A percentile compares a stretch with the other conserved stretches of the same genome.
Conservation (phyloP, 1,140 invertebrate genomes). For the Ceratitis capitata region DNA sequence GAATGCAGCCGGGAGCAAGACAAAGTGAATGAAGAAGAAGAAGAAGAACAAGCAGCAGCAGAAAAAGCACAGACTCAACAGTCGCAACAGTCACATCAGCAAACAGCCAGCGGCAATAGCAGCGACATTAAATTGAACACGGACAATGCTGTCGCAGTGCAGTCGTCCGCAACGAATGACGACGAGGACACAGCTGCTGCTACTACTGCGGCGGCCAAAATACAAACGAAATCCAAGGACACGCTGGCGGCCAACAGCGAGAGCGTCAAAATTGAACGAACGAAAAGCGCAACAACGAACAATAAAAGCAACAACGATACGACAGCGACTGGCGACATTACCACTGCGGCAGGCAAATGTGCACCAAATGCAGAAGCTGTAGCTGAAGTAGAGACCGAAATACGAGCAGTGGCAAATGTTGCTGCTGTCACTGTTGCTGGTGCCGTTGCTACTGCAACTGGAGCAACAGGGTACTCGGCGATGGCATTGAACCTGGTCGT, state of each 20-base stretch:
- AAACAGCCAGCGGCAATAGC: constrained; percentile 22
- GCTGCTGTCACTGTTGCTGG: neutral
- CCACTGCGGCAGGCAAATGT: neutral
- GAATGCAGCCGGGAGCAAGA: neutral
- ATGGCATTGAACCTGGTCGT: constrained; percentile 35
- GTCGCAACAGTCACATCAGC: neutral
- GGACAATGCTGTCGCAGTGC: neutral
- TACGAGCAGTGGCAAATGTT: constrained; percentile 14
- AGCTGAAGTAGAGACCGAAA: neutral
- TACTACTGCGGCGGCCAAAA: too few relatives aligned
- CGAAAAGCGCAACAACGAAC: constrained; percentile 16
- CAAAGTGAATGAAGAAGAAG: neutral
- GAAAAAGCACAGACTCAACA: neutral
- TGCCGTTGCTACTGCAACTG: neutral
- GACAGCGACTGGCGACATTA: neutral
- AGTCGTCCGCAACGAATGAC: neutral
- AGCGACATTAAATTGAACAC: constrained; percentile 26
- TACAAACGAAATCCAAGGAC: constrained; percentile 37
- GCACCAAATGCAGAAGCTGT: neutral
- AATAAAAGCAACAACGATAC: neutral
- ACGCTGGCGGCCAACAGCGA: neutral
- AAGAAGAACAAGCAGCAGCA: neutral
- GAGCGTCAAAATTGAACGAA: neutral
- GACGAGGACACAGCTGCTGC: too few relatives aligned
- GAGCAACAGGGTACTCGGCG: constrained; percentile 37